phyloP scores from a whole-genome alignment of 2,113 vertebrate species.

The Hyperopisus bebe region DNA sequence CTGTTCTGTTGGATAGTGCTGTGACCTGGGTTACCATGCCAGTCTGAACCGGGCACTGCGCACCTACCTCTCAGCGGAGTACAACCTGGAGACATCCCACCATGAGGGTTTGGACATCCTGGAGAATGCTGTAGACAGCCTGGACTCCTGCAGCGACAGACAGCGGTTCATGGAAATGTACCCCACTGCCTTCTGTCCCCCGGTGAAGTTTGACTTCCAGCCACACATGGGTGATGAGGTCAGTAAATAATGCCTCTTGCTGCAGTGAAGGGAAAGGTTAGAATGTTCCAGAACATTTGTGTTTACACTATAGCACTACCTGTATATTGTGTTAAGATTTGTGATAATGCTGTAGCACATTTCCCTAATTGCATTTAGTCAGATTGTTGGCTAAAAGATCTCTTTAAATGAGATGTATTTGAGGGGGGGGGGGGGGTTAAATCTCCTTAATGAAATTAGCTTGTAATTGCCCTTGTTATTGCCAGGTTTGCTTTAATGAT shows the following conservation, averaged over 20 bases:
- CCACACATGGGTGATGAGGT: conserved; percentile 96
- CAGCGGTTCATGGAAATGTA: conserved; percentile 97
- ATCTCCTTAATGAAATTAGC: neutral
- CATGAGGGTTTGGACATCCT: conserved; percentile 94
- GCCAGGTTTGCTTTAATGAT: neutral
- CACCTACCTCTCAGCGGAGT: conserved; percentile 94
- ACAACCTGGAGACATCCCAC: conserved; percentile 92
- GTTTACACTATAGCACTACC: neutral
- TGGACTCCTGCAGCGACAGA: conserved; percentile 89
- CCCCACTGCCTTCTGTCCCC: conserved; percentile 89
- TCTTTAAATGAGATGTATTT: neutral
- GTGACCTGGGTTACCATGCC: conserved; percentile 95
- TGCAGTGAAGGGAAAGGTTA: neutral
- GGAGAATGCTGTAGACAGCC: conserved; percentile 91
- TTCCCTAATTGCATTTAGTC: neutral
- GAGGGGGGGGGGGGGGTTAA: neutral
- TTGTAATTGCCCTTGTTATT: neutral
- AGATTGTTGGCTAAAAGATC: neutral
- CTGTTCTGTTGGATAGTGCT: conserved; percentile 66
- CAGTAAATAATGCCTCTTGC: conserved; percentile 37
- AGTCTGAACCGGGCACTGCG: conserved; percentile 90
- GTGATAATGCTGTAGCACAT: neutral
- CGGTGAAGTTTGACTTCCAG: conserved; percentile 88
- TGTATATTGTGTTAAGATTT: neutral
- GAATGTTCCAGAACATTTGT: neutral